Evolutionary conservation across 2,888 invertebrate species (phyloP).

Genomic region (Tetanocera ferruginea): DNA sequence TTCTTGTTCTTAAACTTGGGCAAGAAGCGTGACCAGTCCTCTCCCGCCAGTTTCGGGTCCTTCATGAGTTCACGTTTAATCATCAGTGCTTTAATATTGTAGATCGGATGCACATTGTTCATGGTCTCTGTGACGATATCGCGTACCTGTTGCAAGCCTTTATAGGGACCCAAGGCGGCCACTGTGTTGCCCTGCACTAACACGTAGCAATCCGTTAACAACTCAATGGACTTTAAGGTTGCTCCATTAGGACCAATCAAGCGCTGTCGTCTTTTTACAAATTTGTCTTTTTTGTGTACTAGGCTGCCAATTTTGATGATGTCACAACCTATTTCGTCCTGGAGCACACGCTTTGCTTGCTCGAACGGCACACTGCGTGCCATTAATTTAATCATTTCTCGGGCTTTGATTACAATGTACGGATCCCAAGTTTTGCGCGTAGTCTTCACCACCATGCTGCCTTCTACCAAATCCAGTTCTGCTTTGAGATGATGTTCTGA

Average conservation of each 20-base stretch:
- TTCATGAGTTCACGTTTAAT: conserved; percentile 95
- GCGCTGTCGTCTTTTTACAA: conserved; percentile 93
- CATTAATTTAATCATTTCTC: conserved; percentile 95
- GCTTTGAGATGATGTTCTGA: conserved; percentile 84
- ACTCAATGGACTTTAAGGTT: conserved; percentile 95
- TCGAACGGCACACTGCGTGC: conserved; percentile 97
- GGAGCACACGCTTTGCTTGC: conserved; percentile 87
- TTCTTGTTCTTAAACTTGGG: conserved; percentile 94
- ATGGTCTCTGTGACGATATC: conserved; percentile 96
- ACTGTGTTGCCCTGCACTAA: conserved; percentile 98
- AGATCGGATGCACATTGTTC: conserved; percentile 99
- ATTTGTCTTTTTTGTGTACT: conserved; percentile 92
- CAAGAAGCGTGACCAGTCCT: conserved; percentile 96
- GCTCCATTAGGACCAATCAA: conserved; percentile 98
- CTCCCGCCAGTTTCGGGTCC: conserved; percentile 90
- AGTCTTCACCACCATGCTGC: conserved; percentile 94
- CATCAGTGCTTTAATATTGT: conserved; percentile 97
- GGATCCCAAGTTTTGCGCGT: conserved; percentile 99
- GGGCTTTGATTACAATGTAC: conserved; percentile 94
- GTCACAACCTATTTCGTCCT: conserved; percentile 94
- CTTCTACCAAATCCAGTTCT: conserved; percentile 92
- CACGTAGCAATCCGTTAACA: conserved; percentile 96
- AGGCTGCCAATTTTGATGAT: conserved; percentile 96
- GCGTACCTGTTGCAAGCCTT: conserved; percentile 87
- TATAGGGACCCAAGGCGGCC: conserved; percentile 94